phyloP scores from a whole-genome alignment of 2,113 vertebrate genomes.

The Eleginops maclovinus region DNA sequence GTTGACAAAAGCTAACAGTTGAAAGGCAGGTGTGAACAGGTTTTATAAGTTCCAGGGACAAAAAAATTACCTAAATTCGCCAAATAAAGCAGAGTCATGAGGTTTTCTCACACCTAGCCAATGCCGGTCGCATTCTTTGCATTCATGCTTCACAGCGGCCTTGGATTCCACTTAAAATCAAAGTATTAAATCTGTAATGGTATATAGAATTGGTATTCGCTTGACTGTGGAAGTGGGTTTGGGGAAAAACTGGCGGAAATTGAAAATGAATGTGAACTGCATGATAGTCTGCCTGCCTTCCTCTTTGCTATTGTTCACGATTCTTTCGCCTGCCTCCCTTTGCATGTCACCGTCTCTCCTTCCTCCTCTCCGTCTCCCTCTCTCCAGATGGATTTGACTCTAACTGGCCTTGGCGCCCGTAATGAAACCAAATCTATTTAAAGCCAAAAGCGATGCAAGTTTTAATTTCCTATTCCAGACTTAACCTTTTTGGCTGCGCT shows the following conservation, averaged over 20 bases:
- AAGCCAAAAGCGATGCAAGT: conserved; percentile 87
- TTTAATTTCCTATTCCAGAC: conserved; percentile 87
- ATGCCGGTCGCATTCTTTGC: conserved; percentile 49
- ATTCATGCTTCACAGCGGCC: conserved; percentile 55
- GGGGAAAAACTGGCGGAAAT: conserved; percentile 75
- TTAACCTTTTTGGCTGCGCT: conserved; percentile 86
- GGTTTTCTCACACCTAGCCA: conserved; percentile 56
- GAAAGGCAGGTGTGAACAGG: conserved; percentile 4
- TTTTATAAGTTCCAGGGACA: conserved; percentile 32
- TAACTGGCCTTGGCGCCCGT: conserved; percentile 84
- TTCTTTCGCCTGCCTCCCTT: conserved; percentile 57
- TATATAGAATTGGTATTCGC: conserved; percentile 77
- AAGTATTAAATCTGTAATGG: conserved; percentile 73
- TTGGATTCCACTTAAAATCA: conserved; percentile 70
- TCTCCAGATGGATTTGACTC: conserved; percentile 84
- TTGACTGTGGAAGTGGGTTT: conserved; percentile 65
- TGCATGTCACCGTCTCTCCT: conserved; percentile 57
- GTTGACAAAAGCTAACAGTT: conserved; percentile 19
- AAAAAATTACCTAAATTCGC: conserved; percentile 50
- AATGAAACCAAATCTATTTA: conserved; percentile 89
- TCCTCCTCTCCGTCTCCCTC: conserved; percentile 58
- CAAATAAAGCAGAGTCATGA: conserved; percentile 26
- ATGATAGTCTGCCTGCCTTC: conserved; percentile 74
- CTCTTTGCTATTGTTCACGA: conserved; percentile 62
- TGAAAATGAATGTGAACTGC: conserved; percentile 81